Base-by-base conservation (phyloP, 2,113 vertebrate species). In the Spheniscus mendiculus region DNA sequence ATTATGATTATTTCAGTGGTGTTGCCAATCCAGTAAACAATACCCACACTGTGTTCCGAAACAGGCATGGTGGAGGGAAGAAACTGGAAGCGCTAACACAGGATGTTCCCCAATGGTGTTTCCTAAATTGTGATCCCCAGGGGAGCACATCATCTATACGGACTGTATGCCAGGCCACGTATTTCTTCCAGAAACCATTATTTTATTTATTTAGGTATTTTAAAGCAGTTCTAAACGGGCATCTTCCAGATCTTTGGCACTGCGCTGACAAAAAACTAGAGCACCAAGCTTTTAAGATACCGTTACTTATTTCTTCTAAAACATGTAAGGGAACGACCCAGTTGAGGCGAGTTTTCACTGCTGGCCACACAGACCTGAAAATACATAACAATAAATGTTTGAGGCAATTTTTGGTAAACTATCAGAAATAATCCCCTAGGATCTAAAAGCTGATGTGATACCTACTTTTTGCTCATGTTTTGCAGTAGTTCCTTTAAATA, bases 101-200 rank as follows among this genome's bases (percentile, higher is more conserved):
- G 25, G 62, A 44, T 30, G 27, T 30, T 44, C 40, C 29, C 38
- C 27, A 65, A 30, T 7, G 27, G 62, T 5, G 40, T 42, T 42
- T 65, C 62, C 62, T 21, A 45, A 45, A 32, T 27, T 15, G 20
- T 5, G 30, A 45, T 32, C 20, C 42, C 8, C 42, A 32, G 9
- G 6, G 40, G 49, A 89, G 10, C 16, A 19, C 27, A 21, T 16
- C n/a, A 34, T 10, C 66, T 23, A 3, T 2, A 55, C 1, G 2
- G 45, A 14, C 6, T 9, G 11, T 20, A 49, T 3, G 14, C 1
- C 13, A 38, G 10, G n/a, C 8, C 38, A 40, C 9, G 0, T 13
- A 3, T 0, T 62, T 26, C 9, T 59, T 15, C 55, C 61, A 55
- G 55, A 42, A 42, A 42, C 42, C 42, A 42, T 42, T 15, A 42